Conservation (phyloP, 2,113 vertebrate genomes). For the Spheniscus mendiculus region DNA sequence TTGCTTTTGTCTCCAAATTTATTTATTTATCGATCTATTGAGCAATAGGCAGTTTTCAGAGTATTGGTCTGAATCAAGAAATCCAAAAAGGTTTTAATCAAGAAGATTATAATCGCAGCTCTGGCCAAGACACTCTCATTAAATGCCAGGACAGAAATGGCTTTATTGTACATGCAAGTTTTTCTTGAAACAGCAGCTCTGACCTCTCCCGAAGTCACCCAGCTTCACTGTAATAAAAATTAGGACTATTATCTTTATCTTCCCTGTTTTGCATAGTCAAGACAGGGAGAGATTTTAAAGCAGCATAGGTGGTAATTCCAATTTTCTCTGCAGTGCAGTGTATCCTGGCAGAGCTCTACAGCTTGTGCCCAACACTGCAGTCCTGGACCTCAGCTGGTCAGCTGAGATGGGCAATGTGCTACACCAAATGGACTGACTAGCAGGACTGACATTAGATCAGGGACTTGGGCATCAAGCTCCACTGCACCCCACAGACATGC, state of each 20-base stretch:
- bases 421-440: background rate
- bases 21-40: background rate
- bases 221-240: background rate
- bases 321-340: background rate
- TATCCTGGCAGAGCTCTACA: background rate
- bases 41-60: background rate
- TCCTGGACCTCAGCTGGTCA: background rate
- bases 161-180: background rate
- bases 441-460: background rate
- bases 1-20: background rate
- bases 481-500: background rate
- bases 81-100: background rate
- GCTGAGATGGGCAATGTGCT: background rate
- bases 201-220: background rate
- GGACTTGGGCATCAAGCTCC: background rate
- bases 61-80: background rate
- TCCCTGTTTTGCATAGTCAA: background rate
- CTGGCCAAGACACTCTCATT: background rate
- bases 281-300: background rate
- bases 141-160: background rate
- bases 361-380: background rate
- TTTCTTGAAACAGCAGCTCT: background rate
- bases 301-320: background rate
- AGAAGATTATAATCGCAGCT: background rate
- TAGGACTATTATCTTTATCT: background rate